phyloP scores from a whole-genome alignment of 2,888 invertebrate genomes.

The Resseliella maxima region DNA sequence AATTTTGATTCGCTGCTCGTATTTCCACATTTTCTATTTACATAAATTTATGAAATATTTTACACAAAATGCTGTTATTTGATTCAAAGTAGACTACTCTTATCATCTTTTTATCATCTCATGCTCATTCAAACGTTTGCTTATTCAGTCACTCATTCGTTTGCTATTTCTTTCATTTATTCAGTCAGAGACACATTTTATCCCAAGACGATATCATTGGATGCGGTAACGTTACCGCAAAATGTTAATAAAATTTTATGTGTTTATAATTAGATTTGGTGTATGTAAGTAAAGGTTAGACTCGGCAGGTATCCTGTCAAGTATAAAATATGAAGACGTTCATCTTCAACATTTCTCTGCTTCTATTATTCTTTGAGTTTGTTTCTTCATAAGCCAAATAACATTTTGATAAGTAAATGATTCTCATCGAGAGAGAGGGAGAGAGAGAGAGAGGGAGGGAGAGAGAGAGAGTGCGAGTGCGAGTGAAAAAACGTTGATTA shows the following conservation, averaged over 20 bases:
- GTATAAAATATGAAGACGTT: no score
- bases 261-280: not conserved
- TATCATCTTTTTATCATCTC: not conserved
- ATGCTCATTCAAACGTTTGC: no score
- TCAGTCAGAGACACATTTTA: not conserved
- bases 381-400: not conserved
- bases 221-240: not conserved
- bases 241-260: not conserved
- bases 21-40: conserved; percentile 7
- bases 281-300: no score
- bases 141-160: no score
- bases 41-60: not conserved
- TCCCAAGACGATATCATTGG: not conserved
- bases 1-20: not conserved
- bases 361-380: not conserved
- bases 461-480: no score
- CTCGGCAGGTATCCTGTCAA: no score
- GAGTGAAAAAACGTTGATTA: not conserved
- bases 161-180: no score
- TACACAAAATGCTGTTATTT: not conserved
- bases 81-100: not conserved
- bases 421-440: not conserved
- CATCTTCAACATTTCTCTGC: no score
- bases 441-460: no score
- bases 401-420: not conserved